Conservation (phyloP, 2,113 vertebrate species). For the Balaeniceps rex region DNA sequence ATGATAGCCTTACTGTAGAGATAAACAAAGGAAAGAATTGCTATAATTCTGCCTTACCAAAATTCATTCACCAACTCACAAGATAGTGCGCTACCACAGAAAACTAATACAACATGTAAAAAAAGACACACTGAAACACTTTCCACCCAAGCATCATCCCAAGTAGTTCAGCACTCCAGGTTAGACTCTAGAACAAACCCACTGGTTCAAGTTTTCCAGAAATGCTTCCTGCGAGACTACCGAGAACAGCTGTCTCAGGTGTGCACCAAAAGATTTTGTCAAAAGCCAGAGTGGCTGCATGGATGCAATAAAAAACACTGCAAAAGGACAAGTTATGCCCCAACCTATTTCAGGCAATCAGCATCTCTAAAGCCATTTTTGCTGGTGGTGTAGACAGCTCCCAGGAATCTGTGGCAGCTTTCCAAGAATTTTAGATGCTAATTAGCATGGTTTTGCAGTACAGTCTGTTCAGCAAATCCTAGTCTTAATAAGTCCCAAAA, state of each 20-base stretch:
- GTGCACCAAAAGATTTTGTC: neutral
- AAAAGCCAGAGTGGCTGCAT: neutral
- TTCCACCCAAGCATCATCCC: neutral
- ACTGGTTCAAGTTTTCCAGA: neutral
- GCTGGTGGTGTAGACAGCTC: neutral
- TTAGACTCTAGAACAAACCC: neutral
- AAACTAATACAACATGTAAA: neutral
- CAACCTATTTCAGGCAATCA: neutral
- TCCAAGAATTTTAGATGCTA: constrained; percentile 44
- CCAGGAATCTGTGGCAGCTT: constrained; percentile 9
- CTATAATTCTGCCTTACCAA: neutral
- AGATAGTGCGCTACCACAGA: neutral
- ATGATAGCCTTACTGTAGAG: neutral
- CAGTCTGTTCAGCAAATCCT: constrained; percentile 48
- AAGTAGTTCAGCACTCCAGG: neutral
- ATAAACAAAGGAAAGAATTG: neutral
- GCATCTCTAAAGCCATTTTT: neutral
- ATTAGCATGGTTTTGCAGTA: constrained; percentile 30
- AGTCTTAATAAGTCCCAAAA: neutral
- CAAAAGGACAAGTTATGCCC: neutral
- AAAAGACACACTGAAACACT: neutral
- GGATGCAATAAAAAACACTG: neutral
- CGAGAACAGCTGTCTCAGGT: neutral
- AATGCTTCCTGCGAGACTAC: neutral
- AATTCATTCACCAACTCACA: neutral